Evolutionary conservation across 2,113 vertebrate species (phyloP), one percentile per base, ranked within the genome.

Genomic region (Pygoscelis antarcticus): DNA sequence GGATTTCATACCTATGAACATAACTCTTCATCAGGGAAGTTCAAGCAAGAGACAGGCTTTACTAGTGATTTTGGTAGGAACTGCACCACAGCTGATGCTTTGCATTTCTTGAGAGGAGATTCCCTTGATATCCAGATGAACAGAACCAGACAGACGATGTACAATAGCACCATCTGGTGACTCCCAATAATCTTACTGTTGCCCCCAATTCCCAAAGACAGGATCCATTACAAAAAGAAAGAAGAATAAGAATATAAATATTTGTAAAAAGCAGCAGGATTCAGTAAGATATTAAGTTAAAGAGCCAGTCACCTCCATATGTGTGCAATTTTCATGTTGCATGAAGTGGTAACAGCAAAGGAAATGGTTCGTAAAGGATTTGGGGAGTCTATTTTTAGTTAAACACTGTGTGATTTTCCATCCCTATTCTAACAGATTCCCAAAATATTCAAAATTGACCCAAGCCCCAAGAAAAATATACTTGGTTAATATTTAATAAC

Each of bases 161-260:
- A 75, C 95, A 97, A 97, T 90, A 97, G 97, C 96, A 97, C 97
- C 97, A 97, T 92, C 97, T 97, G 96, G 96, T 97, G 97, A 97
- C 97, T 97, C 86, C 83, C 88, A 90, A 11, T 44, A 94, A 94
- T 83, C 85, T 83, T 94, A 78, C 46, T 86, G 90, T 92, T 83
- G 60, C 92, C 95, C 92, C 96, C 82, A 89, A 6, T 66, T 86
- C 32, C n/a, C 88, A 86, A 58, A 75, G 58, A 62, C 12, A 26
- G 8, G 36, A 66, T 64, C 46, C 62, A 51, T 78, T 83, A 26
- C n/a, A 57, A 77, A 55, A 44, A 58, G 30, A 40, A 25, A 70
- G 6, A 42, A 90, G 83, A 77, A 52, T 4, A 44, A 57, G 14
- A 30, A 10, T 36, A 34, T 16, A 12, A 1, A 7, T 72, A 38